Percentiles rank a stretch among this genome's conserved stretches.
These are phyloP conservation scores for Trichacis sp. DNA, from an alignment of 2,888 invertebrate species.

Conservation along the genomic window DNA sequence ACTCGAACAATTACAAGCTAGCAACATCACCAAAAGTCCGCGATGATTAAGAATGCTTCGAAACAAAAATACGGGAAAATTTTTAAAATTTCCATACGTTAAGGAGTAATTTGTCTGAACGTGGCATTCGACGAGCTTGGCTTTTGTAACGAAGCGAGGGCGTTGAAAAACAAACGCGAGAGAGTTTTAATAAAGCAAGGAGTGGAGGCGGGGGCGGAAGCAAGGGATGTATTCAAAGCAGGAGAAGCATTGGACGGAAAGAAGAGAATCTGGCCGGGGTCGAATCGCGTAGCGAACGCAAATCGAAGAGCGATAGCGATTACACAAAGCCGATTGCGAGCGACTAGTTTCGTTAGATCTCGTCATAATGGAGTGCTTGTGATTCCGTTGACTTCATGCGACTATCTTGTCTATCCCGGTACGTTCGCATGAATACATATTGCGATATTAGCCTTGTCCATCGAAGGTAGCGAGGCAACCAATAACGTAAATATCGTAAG, in stretches of 20 bases:
- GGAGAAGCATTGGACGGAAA: neutral
- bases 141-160: conserved; percentile 1
- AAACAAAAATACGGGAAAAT: too few relatives aligned
- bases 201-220: neutral
- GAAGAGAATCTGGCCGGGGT: neutral
- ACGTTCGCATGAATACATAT: conserved; percentile 43
- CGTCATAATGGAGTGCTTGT: conserved; percentile 24
- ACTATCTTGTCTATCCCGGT: conserved; percentile 27
- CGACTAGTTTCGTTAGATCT: conserved; percentile 6
- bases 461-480: conserved; percentile 21
- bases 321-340: conserved; percentile 10
- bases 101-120: neutral
- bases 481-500: too few relatives aligned
- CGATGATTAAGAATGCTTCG: too few relatives aligned
- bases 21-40: conserved; percentile 29
- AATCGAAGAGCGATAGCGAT: conserved; percentile 7
- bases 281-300: too few relatives aligned
- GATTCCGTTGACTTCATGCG: conserved; percentile 35
- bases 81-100: neutral
- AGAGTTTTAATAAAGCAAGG: conserved; percentile 1
- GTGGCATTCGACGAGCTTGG: neutral
- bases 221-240: neutral
- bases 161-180: neutral
- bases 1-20: too few relatives aligned
- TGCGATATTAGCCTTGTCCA: conserved; percentile 37